Base-by-base conservation (phyloP, 1,140 invertebrate genomes). In the Sitobion miscanthi region DNA sequence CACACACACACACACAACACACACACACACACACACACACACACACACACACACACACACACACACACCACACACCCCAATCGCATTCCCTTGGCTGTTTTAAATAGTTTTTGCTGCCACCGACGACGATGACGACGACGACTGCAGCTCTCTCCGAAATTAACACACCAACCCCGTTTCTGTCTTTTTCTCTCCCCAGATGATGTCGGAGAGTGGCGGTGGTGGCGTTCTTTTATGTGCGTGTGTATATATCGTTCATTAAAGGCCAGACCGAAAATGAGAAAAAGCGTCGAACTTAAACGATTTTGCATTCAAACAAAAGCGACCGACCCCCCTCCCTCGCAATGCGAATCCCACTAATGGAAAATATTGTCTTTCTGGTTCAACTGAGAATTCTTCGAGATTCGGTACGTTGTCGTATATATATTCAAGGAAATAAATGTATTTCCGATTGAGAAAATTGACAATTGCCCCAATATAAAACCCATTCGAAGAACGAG, bases 241-340 rank as follows among this genome's bases (percentile, higher is more conserved):
- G 77, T 49, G 91, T 93, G 49, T 93, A 57, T 93, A 86, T 86
- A 69, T 85, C 91, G 91, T 93, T 93, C 91, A 93, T 93, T 93
- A 85, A 93, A 93, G 82, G 91, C 91, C 91, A 93, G 91, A 92
- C 91, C 69, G 91, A 92, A 92, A 93, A 93, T 57, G 91, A 93
- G 91, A 93, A 93, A 93, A 93, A 93, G 82, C 91, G 77, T 93
- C 91, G 91, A 93, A 93, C 82, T 93, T 93, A 93, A 93, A 93
- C 91, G 91, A 93, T 93, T 93, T 93, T 45, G 77, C 91, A 57
- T 93, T 93, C 49, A 93, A 42, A 93, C 91, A 93, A 93, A 93
- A 85, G 91, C 91, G 47, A 93, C 47, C 91, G 82, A 45, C 54
- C 38, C 77, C 91, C 23, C 77, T 38, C 77, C 35, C 20, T 20